Evolutionary conservation across 2,888 invertebrate species (phyloP).

Genomic region (Ectropis crepuscularia): DNA sequence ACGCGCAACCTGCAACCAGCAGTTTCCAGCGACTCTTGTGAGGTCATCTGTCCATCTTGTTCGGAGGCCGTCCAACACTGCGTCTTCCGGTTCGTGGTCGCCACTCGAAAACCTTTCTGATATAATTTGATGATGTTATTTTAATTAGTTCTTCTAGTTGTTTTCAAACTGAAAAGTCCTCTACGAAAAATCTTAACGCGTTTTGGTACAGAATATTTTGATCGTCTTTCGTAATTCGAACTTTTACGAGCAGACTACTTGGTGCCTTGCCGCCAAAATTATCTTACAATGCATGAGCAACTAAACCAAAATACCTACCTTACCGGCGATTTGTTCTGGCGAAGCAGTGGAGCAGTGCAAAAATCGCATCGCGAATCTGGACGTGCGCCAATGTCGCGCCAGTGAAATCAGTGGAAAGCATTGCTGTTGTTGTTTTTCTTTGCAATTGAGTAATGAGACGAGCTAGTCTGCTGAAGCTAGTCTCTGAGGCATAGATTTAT

Average conservation of each 20-base stretch:
- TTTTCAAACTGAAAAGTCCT: no score
- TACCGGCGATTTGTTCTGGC: conserved; percentile 11
- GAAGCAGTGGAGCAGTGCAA: conserved; percentile 17
- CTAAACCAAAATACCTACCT: conserved; percentile 20
- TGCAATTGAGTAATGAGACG: not conserved
- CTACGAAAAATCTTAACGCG: no score
- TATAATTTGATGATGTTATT: no score
- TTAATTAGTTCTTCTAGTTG: no score
- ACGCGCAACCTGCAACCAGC: no score
- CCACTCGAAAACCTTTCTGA: no score
- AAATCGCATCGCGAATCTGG: conserved; percentile 29
- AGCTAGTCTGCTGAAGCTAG: not conserved
- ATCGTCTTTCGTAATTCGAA: not conserved
- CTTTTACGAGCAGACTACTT: conserved; percentile 13
- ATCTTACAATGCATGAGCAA: conserved; percentile 24
- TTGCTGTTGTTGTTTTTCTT: conserved; percentile 26
- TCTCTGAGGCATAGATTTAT: not conserved
- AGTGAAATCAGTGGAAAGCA: conserved; percentile 19
- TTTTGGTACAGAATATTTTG: not conserved
- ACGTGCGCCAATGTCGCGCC: conserved; percentile 22
- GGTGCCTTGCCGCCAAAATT: conserved; percentile 26
- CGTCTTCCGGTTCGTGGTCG: no score
- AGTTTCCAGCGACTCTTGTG: no score
- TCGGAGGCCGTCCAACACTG: no score
- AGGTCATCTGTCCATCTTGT: no score